Base-by-base conservation (phyloP, 2,797 vertebrate species). In the Myotis myotis region DNA sequence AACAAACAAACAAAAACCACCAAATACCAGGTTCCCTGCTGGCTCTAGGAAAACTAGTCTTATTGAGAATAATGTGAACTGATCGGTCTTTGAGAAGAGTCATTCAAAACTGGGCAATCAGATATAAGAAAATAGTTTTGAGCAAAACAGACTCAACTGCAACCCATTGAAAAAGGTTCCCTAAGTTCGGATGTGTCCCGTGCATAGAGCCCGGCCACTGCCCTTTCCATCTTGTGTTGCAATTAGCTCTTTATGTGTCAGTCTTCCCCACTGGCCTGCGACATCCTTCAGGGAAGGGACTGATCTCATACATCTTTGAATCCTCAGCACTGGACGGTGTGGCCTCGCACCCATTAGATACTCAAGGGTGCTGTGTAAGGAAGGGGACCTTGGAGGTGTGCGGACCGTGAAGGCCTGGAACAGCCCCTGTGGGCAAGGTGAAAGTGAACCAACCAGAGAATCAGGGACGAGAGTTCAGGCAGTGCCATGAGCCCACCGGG, bases 41-140 rank as follows among this genome's bases (percentile, higher is more conserved):
- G 88, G 41, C 60, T 92, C 90, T 68, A 47, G 75, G 64, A 83
- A 87, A 97, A 83, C 11, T 25, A n/a, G 49, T 55, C 70, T 93
- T 38, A 2, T 53, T 93, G 90, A 96, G 80, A 95, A 95, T 91
- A 92, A 95, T 66, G 87, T 33, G 70, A 93, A 33, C 16, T 86
- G 93, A 94, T 75, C 74, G 51, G 79, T 83, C 75, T 93, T 80
- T 86, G 85, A 95, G 79, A 93, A 60, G 44, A 86, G 30, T 89
- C 96, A 96, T 89, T 93, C 72, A 97, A 95, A 96, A 80, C 71
- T 38, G 51, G 47, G 79, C 71, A 51, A 79, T 96, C 74, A 88
- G 33, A 80, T 94, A 93, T 87, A 85, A 94, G 66, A 92, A 92
- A 95, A 71, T n/a, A 81, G 51, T 70, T 95, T 87, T 57, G 60